These are phyloP conservation scores for Sphaerodactylus townsendi DNA, from an alignment of 2,113 vertebrate species.

Conservation along the genomic window DNA sequence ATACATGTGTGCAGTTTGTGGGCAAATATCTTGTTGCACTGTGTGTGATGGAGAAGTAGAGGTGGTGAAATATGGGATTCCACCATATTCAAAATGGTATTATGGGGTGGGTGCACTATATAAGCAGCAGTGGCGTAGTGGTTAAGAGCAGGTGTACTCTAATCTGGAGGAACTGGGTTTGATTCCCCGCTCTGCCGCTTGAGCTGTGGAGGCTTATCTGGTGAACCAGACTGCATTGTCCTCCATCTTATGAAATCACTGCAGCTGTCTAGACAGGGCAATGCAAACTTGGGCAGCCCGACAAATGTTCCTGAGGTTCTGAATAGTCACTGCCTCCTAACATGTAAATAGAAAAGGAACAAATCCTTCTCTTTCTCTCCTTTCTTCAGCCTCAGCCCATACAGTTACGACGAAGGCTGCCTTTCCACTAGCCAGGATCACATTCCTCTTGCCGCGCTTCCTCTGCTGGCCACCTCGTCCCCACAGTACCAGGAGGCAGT, in stretches of 20 bases:
- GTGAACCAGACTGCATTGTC: no score
- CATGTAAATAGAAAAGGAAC: no score
- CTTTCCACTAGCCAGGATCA: conserved; percentile 98
- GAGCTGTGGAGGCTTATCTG: no score
- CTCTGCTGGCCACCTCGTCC: conserved; percentile 91
- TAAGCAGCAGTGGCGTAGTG: no score
- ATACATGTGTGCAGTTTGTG: not conserved
- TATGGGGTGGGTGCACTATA: no score
- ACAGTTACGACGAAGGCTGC: conserved; percentile 93
- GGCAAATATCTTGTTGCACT: not conserved
- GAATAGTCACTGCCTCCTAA: not conserved
- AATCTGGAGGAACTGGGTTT: no score
- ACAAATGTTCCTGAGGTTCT: not conserved
- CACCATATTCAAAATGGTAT: no score
- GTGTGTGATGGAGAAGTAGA: not conserved
- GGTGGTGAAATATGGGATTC: not conserved
- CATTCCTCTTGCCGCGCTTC: conserved; percentile 93
- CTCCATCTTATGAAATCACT: no score
- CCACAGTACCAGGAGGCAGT: conserved; percentile 96
- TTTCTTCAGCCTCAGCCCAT: conserved; percentile 88
- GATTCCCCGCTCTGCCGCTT: no score
- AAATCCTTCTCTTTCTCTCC: conserved; percentile 12
- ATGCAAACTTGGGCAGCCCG: not conserved
- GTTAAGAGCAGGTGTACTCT: no score
- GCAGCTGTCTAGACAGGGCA: not conserved